Conservation (phyloP, 2,113 vertebrate genomes). For the Peromyscus leucopus region DNA sequence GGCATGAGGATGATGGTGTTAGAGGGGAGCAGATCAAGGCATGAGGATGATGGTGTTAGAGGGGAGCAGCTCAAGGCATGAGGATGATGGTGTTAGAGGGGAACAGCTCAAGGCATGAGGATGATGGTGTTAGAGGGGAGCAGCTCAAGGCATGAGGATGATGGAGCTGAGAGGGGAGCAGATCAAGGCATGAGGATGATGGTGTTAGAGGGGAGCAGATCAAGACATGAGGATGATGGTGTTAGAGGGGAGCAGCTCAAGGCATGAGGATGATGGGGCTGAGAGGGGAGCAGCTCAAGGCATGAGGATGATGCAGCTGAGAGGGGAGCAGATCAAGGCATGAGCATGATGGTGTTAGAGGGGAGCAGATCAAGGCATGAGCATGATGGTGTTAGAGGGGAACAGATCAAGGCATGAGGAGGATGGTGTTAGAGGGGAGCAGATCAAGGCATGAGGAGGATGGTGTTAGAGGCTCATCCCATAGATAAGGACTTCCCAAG, state of each 20-base stretch:
- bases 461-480: not conserved
- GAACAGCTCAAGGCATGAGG: not conserved
- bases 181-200: not conserved
- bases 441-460: not conserved
- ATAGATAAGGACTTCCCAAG: not conserved
- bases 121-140: not conserved
- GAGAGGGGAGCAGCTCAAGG: not conserved
- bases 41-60: not conserved
- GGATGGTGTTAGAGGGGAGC: too few species aligned
- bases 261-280: not conserved
- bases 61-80: not conserved
- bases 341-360: not conserved
- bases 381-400: not conserved
- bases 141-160: not conserved
- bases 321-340: not conserved
- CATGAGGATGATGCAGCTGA: accelerated
- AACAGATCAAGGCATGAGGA: not conserved
- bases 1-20: not conserved
- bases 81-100: not conserved
- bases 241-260: not conserved
- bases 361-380: not conserved
- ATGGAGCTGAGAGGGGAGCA: too few species aligned
- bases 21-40: not conserved
- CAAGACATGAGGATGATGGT: not conserved
- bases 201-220: too few species aligned